Evolutionary conservation across 2,113 vertebrate genomes (phyloP).

Genomic region (Callospermophilus lateralis): DNA sequence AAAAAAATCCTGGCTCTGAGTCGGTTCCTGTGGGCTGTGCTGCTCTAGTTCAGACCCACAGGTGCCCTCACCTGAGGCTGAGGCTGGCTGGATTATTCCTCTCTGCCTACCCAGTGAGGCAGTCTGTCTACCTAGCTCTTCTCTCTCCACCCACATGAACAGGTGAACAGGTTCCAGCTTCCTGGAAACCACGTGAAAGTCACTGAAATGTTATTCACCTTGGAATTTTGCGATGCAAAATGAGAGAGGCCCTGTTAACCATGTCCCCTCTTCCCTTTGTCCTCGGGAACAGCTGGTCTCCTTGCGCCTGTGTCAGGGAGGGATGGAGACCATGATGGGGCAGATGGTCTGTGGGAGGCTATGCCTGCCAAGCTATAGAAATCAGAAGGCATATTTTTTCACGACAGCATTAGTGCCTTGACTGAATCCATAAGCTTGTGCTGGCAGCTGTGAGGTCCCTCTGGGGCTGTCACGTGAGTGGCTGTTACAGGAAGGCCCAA

Average conservation of each 20-base stretch:
- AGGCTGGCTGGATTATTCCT: too few relatives aligned
- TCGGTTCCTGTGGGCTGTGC: neutral
- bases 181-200: neutral
- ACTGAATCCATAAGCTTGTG: neutral
- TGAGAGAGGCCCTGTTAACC: neutral
- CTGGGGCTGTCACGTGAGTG: neutral
- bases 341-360: slow-evolving; percentile 49
- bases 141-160: neutral
- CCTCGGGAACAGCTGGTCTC: slow-evolving; percentile 7
- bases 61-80: neutral
- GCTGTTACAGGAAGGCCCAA: neutral
- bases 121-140: neutral
- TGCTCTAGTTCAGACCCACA: neutral
- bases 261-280: neutral
- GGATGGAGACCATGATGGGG: neutral
- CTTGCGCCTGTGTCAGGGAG: neutral
- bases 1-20: neutral
- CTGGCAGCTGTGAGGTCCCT: slow-evolving; percentile 46
- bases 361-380: slow-evolving; percentile 21
- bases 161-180: neutral
- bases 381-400: neutral
- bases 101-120: neutral
- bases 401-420: slow-evolving; percentile 42
- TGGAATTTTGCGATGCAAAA: neutral
- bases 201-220: neutral